A percentile compares a stretch with the other conserved stretches of the same genome.
Evolutionary conservation across 2,888 invertebrate species (phyloP).

Genomic region (Hirtodrosophila alboralis): DNA sequence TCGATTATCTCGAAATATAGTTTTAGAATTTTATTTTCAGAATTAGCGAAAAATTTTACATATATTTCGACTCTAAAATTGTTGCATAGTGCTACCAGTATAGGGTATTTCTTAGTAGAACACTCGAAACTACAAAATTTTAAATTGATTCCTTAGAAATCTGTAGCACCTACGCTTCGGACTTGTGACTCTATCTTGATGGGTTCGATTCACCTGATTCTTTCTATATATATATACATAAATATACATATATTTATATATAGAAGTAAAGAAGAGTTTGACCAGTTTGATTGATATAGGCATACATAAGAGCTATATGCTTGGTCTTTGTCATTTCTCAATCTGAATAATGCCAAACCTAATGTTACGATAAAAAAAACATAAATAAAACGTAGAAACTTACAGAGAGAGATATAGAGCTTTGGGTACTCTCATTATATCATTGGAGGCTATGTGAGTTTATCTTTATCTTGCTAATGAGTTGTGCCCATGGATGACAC

Average conservation of each 20-base stretch:
- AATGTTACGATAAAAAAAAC: conserved; percentile 19
- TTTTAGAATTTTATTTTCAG: no score
- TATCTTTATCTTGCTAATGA: conserved; percentile 58
- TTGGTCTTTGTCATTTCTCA: conserved; percentile 37
- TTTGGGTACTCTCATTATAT: conserved; percentile 10
- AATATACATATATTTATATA: background rate
- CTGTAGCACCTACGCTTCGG: conserved; percentile 6
- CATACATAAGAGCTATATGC: conserved; percentile 1
- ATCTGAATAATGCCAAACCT: conserved; percentile 22
- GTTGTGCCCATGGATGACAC: conserved; percentile 56
- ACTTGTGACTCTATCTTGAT: conserved; percentile 34
- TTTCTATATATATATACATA: background rate
- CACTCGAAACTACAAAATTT: background rate
- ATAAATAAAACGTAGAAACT: conserved; percentile 5
- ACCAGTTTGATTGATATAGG: conserved; percentile 47
- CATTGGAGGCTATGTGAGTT: conserved; percentile 3
- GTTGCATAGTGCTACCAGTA: no score
- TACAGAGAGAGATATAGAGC: background rate
- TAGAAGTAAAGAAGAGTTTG: conserved; percentile 23
- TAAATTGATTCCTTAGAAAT: conserved; percentile 26
- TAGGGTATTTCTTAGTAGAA: background rate
- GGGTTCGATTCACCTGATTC: conserved; percentile 24
- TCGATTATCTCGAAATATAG: no score
- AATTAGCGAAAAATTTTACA: no score
- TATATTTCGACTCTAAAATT: no score